Conservation (phyloP, 2,113 vertebrate genomes). For the Pterophyllum scalare region DNA sequence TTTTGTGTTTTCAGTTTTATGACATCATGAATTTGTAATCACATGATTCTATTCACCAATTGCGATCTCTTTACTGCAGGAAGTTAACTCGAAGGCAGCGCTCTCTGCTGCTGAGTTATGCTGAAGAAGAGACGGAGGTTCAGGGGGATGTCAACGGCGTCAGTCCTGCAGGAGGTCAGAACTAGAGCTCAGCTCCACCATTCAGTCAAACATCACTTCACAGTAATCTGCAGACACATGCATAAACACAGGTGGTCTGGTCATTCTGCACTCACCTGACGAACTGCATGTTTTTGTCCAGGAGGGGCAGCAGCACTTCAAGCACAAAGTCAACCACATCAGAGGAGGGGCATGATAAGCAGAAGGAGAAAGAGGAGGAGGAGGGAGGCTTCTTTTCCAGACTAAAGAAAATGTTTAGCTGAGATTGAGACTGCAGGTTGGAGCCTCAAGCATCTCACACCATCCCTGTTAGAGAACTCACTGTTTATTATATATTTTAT, state of each 20-base stretch:
- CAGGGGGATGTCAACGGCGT: slow-evolving; percentile 89
- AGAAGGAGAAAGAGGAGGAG: slow-evolving; percentile 58
- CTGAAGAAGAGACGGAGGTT: slow-evolving; percentile 89
- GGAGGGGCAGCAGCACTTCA: slow-evolving; percentile 59
- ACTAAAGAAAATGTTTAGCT: slow-evolving; percentile 79
- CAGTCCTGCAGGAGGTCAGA: slow-evolving; percentile 45
- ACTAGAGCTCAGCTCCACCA: neutral
- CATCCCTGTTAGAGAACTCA: neutral
- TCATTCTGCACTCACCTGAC: neutral
- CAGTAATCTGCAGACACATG: neutral
- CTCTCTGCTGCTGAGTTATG: slow-evolving; percentile 88
- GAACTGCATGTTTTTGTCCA: slow-evolving; percentile 53
- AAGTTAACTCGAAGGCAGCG: slow-evolving; percentile 88
- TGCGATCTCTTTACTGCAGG: slow-evolving; percentile 71
- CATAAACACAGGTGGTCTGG: neutral
- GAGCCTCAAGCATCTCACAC: slow-evolving; percentile 14
- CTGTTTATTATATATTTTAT: neutral
- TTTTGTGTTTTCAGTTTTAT: neutral
- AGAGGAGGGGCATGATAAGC: slow-evolving; percentile 38
- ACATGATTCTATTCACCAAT: neutral
- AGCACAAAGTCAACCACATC: slow-evolving; percentile 11
- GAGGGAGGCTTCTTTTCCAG: slow-evolving; percentile 76
- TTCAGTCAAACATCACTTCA: neutral
- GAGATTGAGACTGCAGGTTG: slow-evolving; percentile 52
- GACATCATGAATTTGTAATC: neutral